A percentile compares a stretch with the other conserved stretches of the same genome.
These are phyloP conservation scores for Spodoptera littoralis DNA, from an alignment of 2,888 invertebrate genomes.

Conservation along the genomic window DNA sequence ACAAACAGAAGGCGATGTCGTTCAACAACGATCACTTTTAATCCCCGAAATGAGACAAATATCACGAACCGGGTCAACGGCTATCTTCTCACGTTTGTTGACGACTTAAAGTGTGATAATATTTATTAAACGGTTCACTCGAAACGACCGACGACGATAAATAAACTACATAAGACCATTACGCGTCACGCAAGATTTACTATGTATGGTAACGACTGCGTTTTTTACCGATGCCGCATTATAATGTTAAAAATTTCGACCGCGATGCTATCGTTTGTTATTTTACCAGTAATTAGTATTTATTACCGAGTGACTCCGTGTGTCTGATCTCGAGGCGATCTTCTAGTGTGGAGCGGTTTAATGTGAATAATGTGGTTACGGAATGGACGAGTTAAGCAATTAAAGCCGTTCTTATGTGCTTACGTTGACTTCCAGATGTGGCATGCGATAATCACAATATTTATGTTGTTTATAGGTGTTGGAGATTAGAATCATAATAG, in stretches of 20 bases:
- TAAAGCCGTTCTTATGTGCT: conserved; percentile 81
- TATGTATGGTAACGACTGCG: conserved; percentile 78
- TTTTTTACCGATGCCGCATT: conserved; percentile 71
- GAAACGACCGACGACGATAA: conserved; percentile 83
- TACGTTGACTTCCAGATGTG: conserved; percentile 76
- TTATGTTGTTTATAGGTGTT: conserved; percentile 75
- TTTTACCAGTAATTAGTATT: conserved; percentile 88
- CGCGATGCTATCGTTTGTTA: conserved; percentile 83
- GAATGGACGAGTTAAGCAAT: conserved; percentile 83
- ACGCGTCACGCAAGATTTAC: conserved; percentile 87
- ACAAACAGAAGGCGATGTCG: conserved; percentile 81
- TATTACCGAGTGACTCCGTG: conserved; percentile 78
- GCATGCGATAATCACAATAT: conserved; percentile 77
- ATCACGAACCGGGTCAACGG: conserved; percentile 87
- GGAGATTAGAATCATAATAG: conserved; percentile 60
- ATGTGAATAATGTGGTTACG: conserved; percentile 81
- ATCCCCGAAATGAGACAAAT: conserved; percentile 86
- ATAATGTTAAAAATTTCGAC: conserved; percentile 79
- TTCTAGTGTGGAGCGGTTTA: conserved; percentile 79
- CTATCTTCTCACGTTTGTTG: conserved; percentile 89
- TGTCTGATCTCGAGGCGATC: conserved; percentile 65
- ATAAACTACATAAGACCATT: conserved; percentile 84
- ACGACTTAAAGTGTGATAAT: conserved; percentile 87
- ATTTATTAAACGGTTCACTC: conserved; percentile 87
- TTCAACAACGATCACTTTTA: conserved; percentile 83